Evolutionary conservation across 2,113 vertebrate genomes (phyloP), one percentile per base, ranked within the genome.

Genomic region (Cynoglossus semilaevis): DNA sequence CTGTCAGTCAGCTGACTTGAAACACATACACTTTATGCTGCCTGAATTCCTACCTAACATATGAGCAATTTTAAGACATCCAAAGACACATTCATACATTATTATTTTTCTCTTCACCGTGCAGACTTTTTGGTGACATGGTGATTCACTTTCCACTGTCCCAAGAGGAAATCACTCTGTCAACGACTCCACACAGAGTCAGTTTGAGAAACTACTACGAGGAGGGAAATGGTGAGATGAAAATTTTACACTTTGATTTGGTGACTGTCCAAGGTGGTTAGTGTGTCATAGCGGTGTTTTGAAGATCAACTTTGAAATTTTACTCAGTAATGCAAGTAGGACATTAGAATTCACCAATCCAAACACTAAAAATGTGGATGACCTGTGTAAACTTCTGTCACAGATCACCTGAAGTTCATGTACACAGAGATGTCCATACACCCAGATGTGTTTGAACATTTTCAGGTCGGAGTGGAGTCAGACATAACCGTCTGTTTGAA

Each of bases 401-500:
- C 88, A 98, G 96, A 90, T 72, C 81, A 85, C 66, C 80, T 85
- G 54, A 93, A 87, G 85, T 81, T 68, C 41, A 90, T 93, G 88
- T 69, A 85, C 64, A 97, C 94, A 3, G 92, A 96, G 84, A 89
- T 96, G 85, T 89, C 87, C 35, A 81, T 97, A 65, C 89, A 85
- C 60, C 89, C 93, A 5, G 90, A 94, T 5, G 96, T 98, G 83
- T 98, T 99, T 88, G 93, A 95, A 77, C 88, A 91, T 85, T 94
- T 94, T 81, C 93, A 97, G 85, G 84, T 93, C 8, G 91, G 92
- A 79, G 69, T 92, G 22, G 87, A 95, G 71, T 94, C 92, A 9
- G 91, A 95, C 79, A 86, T 98, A 86, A 98, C 95, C 0, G 96
- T 98, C 90, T 98, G 94, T 85, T 91, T 96, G 61, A 99, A 95